phyloP scores from a whole-genome alignment of 2,113 vertebrate species.

The Hymenochirus boettgeri region DNA sequence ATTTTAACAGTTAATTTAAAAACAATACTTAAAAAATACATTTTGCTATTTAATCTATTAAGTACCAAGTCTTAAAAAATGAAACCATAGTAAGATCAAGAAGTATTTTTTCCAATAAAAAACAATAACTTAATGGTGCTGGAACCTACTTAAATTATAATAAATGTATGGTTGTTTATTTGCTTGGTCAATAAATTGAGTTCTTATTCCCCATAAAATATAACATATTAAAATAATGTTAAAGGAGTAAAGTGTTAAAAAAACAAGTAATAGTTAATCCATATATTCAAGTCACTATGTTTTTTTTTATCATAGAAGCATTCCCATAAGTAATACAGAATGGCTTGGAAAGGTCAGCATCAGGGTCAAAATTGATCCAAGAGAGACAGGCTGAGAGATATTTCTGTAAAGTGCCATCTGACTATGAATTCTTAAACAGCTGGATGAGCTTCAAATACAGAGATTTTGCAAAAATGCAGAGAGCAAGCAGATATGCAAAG shows the following conservation, averaged over 20 bases:
- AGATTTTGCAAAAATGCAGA: slow-evolving; percentile 24
- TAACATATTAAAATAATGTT: too few species aligned
- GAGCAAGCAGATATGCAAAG: slow-evolving; percentile 17
- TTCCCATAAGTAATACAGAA: slow-evolving; percentile 25
- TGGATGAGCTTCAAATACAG: slow-evolving; percentile 22
- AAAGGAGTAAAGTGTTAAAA: neutral
- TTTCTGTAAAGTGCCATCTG: slow-evolving; percentile 19
- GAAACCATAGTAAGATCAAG: too few species aligned
- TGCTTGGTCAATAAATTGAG: too few species aligned
- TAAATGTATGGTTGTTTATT: too few species aligned
- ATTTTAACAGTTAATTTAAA: too few species aligned
- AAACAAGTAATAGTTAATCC: neutral
- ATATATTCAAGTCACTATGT: slow-evolving; percentile 4
- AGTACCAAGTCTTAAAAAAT: too few species aligned
- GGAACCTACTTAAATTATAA: too few species aligned
- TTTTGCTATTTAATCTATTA: too few species aligned
- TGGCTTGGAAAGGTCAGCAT: slow-evolving; percentile 18
- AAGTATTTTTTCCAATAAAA: too few species aligned
- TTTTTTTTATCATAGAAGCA: slow-evolving; percentile 3
- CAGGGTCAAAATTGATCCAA: slow-evolving; percentile 29
- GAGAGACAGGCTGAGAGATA: slow-evolving; percentile 22
- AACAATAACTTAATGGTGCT: too few species aligned
- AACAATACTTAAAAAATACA: too few species aligned
- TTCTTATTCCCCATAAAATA: neutral
- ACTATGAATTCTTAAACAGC: slow-evolving; percentile 31